Evolutionary conservation across 2,113 vertebrate species (phyloP).

Genomic region (Marmota flaviventris): DNA sequence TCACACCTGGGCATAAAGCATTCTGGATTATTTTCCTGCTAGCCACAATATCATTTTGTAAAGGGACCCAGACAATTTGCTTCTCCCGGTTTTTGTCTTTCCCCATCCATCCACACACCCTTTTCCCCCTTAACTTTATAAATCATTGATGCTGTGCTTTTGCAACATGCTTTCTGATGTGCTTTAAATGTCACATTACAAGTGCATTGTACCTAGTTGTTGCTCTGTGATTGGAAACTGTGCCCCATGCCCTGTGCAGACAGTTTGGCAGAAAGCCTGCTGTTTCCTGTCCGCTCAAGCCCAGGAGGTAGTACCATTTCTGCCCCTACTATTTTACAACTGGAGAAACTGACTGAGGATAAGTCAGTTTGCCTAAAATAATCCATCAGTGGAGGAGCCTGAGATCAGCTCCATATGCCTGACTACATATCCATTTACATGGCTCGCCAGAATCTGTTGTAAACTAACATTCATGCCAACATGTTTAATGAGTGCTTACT

Average conservation of each 20-base stretch:
- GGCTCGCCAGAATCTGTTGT: not conserved
- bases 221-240: not conserved
- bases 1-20: slow-evolving; percentile 46
- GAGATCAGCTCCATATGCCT: not conserved
- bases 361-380: not conserved
- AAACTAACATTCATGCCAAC: slow-evolving; percentile 29
- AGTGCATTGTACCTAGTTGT: not conserved
- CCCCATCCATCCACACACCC: not conserved
- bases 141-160: not conserved
- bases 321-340: not conserved
- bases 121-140: slow-evolving; percentile 27
- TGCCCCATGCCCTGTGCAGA: not conserved
- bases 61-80: not conserved
- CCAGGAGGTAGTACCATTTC: not conserved
- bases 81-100: not conserved
- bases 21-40: slow-evolving; percentile 9
- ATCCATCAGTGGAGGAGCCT: not conserved
- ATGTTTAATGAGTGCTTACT: not conserved
- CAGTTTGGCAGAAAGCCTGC: not conserved
- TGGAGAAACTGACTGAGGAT: slow-evolving; percentile 31
- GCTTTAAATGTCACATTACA: not conserved
- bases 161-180: not conserved
- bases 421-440: not conserved
- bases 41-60: not conserved
- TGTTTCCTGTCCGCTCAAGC: not conserved